These are phyloP conservation scores for Bungarus multicinctus DNA, from an alignment of 2,113 vertebrate genomes.

Conservation along the genomic window DNA sequence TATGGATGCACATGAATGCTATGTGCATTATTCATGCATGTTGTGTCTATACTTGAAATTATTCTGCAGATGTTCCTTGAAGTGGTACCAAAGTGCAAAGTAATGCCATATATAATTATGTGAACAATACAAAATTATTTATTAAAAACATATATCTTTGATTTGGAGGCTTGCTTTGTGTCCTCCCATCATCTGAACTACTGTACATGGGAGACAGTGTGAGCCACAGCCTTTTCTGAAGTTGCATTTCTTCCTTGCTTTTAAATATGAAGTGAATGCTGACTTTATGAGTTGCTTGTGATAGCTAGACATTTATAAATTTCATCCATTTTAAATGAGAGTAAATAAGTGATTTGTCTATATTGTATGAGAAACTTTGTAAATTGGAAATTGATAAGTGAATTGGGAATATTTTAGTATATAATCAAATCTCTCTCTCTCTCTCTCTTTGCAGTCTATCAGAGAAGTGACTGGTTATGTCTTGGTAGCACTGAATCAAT, in stretches of 20 bases:
- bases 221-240: not conserved
- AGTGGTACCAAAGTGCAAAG: not conserved
- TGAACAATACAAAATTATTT: not conserved
- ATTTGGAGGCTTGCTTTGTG: not conserved
- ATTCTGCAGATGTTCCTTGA: not conserved
- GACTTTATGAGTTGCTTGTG: not conserved
- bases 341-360: not conserved
- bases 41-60: not conserved
- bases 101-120: not conserved
- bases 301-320: not conserved
- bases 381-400: not conserved
- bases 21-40: not conserved
- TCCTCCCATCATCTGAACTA: not conserved
- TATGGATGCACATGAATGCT: not conserved
- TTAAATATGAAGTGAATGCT: not conserved
- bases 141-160: not conserved
- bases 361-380: not conserved
- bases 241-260: not conserved
- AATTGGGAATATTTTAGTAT: not conserved
- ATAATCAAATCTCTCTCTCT: slow-evolving; percentile 4
- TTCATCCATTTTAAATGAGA: not conserved
- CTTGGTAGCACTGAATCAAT: slow-evolving; percentile 96
- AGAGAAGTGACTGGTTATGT: slow-evolving; percentile 97
- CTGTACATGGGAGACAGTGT: not conserved
- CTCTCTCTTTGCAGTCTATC: slow-evolving; percentile 80